These are phyloP conservation scores for Rotaria magnacalcarata DNA, from an alignment of 2,888 invertebrate species.

Conservation along the genomic window DNA sequence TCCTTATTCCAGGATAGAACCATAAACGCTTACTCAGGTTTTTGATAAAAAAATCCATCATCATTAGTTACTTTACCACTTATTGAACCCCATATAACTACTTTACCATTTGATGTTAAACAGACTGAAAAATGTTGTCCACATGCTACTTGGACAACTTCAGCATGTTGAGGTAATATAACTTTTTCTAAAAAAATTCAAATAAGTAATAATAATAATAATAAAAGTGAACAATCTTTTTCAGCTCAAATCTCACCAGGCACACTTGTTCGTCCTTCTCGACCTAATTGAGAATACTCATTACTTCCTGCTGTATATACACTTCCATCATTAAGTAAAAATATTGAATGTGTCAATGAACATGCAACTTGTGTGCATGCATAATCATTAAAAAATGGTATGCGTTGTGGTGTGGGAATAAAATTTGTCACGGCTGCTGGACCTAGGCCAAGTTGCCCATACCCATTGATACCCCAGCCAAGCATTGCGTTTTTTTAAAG, in stretches of 20 bases:
- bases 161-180: background rate
- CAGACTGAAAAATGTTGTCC: constrained; percentile 42
- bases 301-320: constrained; percentile 87
- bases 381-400: constrained; percentile 31
- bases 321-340: constrained; percentile 67
- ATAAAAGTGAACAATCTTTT: background rate
- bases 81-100: constrained; percentile 42
- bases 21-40: constrained; percentile 51
- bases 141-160: constrained; percentile 8
- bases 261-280: constrained; percentile 38
- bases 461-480: constrained; percentile 72
- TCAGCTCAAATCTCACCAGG: constrained; percentile 25
- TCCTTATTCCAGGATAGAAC: too few relatives aligned
- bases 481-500: constrained; percentile 12
- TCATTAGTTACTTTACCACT: constrained; percentile 48
- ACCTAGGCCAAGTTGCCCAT: constrained; percentile 75
- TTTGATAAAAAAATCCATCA: constrained; percentile 49
- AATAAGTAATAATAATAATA: background rate
- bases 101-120: constrained; percentile 41
- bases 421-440: constrained; percentile 68
- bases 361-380: constrained; percentile 14
- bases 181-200: background rate
- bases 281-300: constrained; percentile 84
- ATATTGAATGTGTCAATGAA: constrained; percentile 10
- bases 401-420: constrained; percentile 5